phyloP scores from a whole-genome alignment of 2,888 invertebrate genomes.

The Drosophila testacea region DNA sequence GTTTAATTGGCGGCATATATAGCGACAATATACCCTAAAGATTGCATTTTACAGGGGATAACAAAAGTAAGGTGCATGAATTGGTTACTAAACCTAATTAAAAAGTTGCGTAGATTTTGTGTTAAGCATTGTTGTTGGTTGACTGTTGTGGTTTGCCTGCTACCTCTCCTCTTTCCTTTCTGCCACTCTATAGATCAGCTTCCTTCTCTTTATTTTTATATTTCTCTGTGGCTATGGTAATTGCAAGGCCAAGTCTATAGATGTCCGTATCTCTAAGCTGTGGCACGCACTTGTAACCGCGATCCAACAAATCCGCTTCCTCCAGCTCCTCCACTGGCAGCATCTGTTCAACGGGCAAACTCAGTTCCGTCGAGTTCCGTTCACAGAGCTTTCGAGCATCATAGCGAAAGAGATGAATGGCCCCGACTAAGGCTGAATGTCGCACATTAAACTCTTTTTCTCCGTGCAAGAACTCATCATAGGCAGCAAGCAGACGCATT shows the following conservation, averaged over 20 bases:
- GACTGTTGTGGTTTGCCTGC: slow-evolving; percentile 21
- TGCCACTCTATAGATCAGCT: neutral
- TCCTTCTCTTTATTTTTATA: neutral
- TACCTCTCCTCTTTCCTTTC: neutral
- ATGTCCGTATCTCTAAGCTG: slow-evolving; percentile 54
- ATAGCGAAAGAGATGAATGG: slow-evolving; percentile 79
- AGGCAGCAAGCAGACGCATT: slow-evolving; percentile 79
- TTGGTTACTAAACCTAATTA: slow-evolving; percentile 67
- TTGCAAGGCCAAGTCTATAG: slow-evolving; percentile 38
- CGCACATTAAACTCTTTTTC: neutral
- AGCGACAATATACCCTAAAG: slow-evolving; percentile 17
- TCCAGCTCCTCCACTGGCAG: slow-evolving; percentile 63
- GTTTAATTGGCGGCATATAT: neutral
- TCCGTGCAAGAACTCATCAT: slow-evolving; percentile 56
- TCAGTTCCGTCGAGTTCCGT: slow-evolving; percentile 68
- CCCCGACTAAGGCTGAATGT: slow-evolving; percentile 61
- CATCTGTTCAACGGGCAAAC: slow-evolving; percentile 70
- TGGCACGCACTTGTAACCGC: slow-evolving; percentile 44
- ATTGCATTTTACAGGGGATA: slow-evolving; percentile 11
- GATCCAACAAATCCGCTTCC: slow-evolving; percentile 51
- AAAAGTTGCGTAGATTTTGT: slow-evolving; percentile 61
- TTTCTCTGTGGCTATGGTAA: slow-evolving; percentile 2
- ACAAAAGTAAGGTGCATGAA: slow-evolving; percentile 25
- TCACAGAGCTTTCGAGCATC: slow-evolving; percentile 78
- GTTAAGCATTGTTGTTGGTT: slow-evolving; percentile 31